These are phyloP conservation scores for Acanthaster planci DNA, from an alignment of 35 echinoderm and acorn worm species.

Conservation along the genomic window DNA sequence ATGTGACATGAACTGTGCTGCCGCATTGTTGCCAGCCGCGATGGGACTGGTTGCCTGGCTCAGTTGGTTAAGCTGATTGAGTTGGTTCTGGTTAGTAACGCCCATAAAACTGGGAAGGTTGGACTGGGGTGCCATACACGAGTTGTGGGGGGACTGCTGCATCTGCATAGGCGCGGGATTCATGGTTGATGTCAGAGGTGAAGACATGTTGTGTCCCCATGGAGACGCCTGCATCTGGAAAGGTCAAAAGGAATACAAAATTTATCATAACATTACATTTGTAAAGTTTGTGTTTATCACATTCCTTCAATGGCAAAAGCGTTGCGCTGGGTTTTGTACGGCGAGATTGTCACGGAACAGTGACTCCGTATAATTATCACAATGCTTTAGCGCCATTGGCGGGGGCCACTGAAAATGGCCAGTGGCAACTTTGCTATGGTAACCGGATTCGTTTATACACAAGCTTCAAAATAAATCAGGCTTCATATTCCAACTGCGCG, in stretches of 20 bases:
- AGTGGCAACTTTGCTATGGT: too few species aligned
- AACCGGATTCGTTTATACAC: too few species aligned
- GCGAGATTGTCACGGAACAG: neutral
- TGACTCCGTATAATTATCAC: too few species aligned
- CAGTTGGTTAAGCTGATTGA: constrained; percentile 16
- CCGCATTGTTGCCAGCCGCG: constrained; percentile 18
- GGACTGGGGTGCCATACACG: constrained; percentile 89
- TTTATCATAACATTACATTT: too few species aligned
- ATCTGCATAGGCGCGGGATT: constrained; percentile 46
- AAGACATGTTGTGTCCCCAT: constrained; percentile 88
- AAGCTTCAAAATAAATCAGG: too few species aligned
- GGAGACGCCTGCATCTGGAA: constrained; percentile 77
- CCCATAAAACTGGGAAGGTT: constrained; percentile 92
- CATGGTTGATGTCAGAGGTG: constrained; percentile 81
- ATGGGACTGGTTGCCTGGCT: neutral
- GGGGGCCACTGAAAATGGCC: too few species aligned
- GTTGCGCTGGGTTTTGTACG: neutral
- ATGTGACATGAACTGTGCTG: constrained; percentile 42
- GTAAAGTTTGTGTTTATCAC: too few species aligned
- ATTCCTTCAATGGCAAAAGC: too few species aligned
- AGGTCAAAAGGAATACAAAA: neutral
- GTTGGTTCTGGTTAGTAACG: constrained; percentile 46
- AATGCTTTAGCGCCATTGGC: too few species aligned
- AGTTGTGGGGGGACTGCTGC: constrained; percentile 59
- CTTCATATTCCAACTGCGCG: too few species aligned